Base-by-base conservation (phyloP, 2,888 invertebrate genomes). In the Gibbula magus region DNA sequence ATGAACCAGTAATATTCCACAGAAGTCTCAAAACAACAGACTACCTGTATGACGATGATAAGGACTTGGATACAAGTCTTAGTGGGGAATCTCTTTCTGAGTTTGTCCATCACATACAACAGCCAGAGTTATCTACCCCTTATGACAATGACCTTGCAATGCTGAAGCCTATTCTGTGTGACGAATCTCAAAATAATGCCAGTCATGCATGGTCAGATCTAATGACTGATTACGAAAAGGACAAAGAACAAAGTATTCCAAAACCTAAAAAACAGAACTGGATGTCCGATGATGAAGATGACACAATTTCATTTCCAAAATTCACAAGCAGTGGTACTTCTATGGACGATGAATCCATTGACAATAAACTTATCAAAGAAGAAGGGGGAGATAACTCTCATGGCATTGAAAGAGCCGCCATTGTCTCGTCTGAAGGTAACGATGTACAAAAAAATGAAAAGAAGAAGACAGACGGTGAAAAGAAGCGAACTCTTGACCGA, bases 1-100 rank as follows among this genome's bases (percentile, higher is more conserved):
- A 91, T 39, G 91, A 91, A 74, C 89, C 90, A 16, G 83, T 88
- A 1, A 88, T 91, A 74, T 89, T 91, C 75, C 90, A 90, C 54
- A 88, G 89, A 32, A 85, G 86, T 74, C 79, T 89, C 35, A 89
- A 88, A 79, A 80, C 84, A 2, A 29, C 78, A 20, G 81, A 81
- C n/a, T 81, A 81, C 22, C 54, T 80, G 5, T 82, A 85, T 79
- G 89, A 90, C 74, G 89, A 89, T 81, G 90, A 91, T 51, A 90
- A 89, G 82, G 90, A 90, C 75, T 79, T 90, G 13, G 91, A 91
- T 81, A 89, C 90, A 7, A 88, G 89, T 79, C 86, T 86, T 51
- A 86, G 84, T 77, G 86, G 84, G 22, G 88, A 88, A 35, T 80
- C 82, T 3, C 54, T 82, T 13, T 61, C 80, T 18, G 82, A 82